phyloP scores from a whole-genome alignment of 2,797 vertebrate species.

The Gallinago nigripennis region DNA sequence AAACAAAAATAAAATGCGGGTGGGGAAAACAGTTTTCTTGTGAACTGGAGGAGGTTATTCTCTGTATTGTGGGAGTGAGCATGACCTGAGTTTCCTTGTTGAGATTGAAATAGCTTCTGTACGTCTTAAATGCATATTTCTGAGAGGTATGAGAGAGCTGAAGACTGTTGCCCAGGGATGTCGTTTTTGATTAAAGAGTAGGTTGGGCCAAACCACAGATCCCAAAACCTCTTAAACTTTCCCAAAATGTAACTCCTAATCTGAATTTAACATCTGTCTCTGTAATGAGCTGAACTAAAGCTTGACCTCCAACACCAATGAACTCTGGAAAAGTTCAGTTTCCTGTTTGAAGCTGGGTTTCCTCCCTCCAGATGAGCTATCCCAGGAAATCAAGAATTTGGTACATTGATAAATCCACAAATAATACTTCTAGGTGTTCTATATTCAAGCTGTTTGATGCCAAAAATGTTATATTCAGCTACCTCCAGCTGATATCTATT shows the following conservation, averaged over 20 bases:
- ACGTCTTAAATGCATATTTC: not conserved
- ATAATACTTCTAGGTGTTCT: not conserved
- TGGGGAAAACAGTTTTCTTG: not conserved
- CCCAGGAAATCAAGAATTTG: not conserved
- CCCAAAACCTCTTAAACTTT: conserved; percentile 19
- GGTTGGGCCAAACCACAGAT: conserved; percentile 19
- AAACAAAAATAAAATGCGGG: not conserved
- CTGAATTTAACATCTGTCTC: conserved; percentile 41
- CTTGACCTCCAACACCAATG: not conserved
- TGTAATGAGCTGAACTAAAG: not conserved
- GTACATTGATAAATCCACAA: not conserved
- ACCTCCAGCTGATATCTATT: conserved; percentile 31
- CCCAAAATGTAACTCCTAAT: conserved; percentile 9
- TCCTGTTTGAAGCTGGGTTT: not conserved
- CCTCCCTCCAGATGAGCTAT: not conserved
- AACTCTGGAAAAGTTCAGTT: not conserved
- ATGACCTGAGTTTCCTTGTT: not conserved
- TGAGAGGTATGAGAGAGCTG: not conserved
- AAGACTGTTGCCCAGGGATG: not conserved
- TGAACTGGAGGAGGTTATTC: not conserved
- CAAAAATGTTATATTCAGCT: not conserved
- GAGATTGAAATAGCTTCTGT: not conserved
- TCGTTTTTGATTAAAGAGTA: not conserved
- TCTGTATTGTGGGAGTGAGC: not conserved
- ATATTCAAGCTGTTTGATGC: not conserved